Evolutionary conservation across 2,888 invertebrate genomes (phyloP).

Genomic region (Epinotia ramella): DNA sequence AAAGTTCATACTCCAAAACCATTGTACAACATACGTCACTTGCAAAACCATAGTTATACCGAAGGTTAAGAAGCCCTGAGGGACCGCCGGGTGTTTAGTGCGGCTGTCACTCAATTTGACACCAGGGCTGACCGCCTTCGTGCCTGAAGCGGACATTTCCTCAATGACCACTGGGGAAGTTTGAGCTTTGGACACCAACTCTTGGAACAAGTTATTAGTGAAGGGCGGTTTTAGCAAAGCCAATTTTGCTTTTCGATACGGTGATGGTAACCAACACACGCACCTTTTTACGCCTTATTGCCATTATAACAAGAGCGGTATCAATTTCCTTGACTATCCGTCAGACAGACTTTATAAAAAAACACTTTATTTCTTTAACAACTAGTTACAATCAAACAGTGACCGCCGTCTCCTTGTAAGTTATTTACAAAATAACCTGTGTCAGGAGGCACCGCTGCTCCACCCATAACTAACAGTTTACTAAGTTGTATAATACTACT

Average conservation of each 20-base stretch:
- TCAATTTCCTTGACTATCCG: too few relatives aligned
- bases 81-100: conserved; percentile 46
- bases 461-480: too few relatives aligned
- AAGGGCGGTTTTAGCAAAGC: conserved; percentile 10
- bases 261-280: too few relatives aligned
- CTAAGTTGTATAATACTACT: too few relatives aligned
- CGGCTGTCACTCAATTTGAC: conserved; percentile 65
- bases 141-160: conserved; percentile 53
- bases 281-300: too few relatives aligned
- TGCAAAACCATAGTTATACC: conserved; percentile 30
- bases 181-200: conserved; percentile 65
- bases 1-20: conserved; percentile 1
- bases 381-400: too few relatives aligned
- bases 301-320: too few relatives aligned
- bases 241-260: background rate
- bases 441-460: too few relatives aligned
- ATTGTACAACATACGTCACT: conserved; percentile 36
- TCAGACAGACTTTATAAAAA: too few relatives aligned
- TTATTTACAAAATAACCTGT: too few relatives aligned
- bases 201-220: conserved; percentile 21
- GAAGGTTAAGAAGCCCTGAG: conserved; percentile 38
- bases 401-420: too few relatives aligned
- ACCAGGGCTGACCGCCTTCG: conserved; percentile 56
- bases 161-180: conserved; percentile 65
- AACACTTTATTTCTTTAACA: too few relatives aligned